These are phyloP conservation scores for Pterocles gutturalis DNA, from an alignment of 2,113 vertebrate genomes.

Conservation along the genomic window DNA sequence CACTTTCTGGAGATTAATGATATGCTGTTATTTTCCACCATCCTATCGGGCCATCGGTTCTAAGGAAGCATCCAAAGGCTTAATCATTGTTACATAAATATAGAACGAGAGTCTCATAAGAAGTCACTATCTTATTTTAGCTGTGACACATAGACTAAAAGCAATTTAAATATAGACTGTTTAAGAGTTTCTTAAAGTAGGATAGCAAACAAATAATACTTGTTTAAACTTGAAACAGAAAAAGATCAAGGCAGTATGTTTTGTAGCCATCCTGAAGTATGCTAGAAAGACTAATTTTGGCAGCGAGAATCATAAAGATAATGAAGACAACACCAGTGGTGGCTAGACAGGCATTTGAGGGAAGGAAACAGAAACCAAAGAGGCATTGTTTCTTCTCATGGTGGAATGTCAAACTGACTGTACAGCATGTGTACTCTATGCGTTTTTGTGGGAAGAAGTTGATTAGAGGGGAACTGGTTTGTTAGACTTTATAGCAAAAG, in stretches of 20 bases:
- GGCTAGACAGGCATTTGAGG: neutral
- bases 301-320: neutral
- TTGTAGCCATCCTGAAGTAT: neutral
- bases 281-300: neutral
- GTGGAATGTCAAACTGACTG: neutral
- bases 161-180: slow-evolving; percentile 49
- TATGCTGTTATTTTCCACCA: slow-evolving; percentile 40
- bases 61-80: slow-evolving; percentile 48
- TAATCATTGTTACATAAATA: slow-evolving; percentile 62
- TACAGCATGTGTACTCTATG: neutral
- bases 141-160: slow-evolving; percentile 59
- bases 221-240: neutral
- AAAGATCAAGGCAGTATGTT: neutral
- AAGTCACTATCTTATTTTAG: slow-evolving; percentile 66
- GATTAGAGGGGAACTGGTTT: neutral
- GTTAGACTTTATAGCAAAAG: neutral
- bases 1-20: slow-evolving; percentile 37
- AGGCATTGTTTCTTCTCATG: neutral
- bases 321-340: neutral
- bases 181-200: slow-evolving; percentile 14
- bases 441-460: neutral
- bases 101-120: slow-evolving; percentile 42
- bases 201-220: slow-evolving; percentile 10
- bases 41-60: slow-evolving; percentile 5
- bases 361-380: neutral